Percentiles rank a stretch among this genome's conserved stretches.
Evolutionary conservation across 2,888 invertebrate genomes (phyloP).

Genomic region (Epiperipatus broadwayi): DNA sequence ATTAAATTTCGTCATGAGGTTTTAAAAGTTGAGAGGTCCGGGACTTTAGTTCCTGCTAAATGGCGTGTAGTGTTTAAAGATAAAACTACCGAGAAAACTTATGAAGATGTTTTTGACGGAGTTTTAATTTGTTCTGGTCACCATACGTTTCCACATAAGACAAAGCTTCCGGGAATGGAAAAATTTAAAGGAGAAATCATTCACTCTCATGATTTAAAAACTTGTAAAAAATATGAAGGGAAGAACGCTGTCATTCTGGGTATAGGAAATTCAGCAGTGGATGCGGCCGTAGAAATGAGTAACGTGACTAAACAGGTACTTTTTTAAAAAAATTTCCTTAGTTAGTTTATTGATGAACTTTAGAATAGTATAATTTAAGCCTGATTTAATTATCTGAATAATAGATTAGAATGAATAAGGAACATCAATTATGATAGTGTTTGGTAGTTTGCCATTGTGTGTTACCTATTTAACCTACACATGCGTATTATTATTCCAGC

Average conservation of each 20-base stretch:
- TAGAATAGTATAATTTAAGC: too few species aligned
- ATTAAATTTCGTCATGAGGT: too few species aligned
- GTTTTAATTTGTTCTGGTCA: constrained; percentile 10
- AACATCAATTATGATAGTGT: too few species aligned
- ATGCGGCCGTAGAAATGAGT: constrained; percentile 25
- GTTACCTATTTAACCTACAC: too few species aligned
- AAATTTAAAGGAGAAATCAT: constrained; percentile 22
- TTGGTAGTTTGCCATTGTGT: too few species aligned
- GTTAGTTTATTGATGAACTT: too few species aligned
- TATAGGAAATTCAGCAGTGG: constrained; percentile 26
- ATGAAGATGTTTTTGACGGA: constrained; percentile 6
- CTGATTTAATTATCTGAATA: too few species aligned
- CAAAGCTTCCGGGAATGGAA: constrained; percentile 14
- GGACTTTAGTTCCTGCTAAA: constrained; percentile 23
- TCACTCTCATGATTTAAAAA: constrained; percentile 23
- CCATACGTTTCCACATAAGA: constrained; percentile 13
- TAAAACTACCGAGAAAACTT: constrained; percentile 20
- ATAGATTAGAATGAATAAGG: too few species aligned
- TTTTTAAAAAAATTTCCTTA: too few species aligned
- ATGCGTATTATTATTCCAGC: too few species aligned
- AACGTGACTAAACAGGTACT: too few species aligned
- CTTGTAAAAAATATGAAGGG: constrained; percentile 20
- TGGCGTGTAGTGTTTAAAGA: constrained; percentile 21
- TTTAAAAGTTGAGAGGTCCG: too few species aligned
- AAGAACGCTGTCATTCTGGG: constrained; percentile 24